Conservation (phyloP, 1,140 invertebrate species). For the Holcopasites calliopsidis region DNA sequence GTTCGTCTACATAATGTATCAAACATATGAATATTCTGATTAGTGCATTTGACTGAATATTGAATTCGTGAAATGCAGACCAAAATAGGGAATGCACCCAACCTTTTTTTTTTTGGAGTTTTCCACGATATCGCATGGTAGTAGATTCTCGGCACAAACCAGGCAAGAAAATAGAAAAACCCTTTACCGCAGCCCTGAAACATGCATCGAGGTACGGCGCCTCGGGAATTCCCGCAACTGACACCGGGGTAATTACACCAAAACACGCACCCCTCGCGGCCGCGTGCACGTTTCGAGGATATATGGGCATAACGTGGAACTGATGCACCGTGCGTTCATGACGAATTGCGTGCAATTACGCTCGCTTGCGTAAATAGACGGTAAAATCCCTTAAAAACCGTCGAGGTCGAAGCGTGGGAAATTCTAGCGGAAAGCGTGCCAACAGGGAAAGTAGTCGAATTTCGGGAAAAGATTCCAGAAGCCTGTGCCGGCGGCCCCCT, state of each 20-base stretch:
- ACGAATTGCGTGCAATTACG: constrained; percentile 36
- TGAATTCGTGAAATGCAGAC: no score
- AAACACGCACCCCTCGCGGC: background rate
- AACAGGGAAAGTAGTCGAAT: background rate
- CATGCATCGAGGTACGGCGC: background rate
- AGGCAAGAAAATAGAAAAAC: no score
- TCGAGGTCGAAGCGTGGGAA: background rate
- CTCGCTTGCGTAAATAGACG: constrained; percentile 27
- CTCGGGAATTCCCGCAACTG: background rate
- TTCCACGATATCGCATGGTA: no score
- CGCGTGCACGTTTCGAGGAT: background rate
- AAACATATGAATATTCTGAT: no score
- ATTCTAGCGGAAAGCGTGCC: no score
- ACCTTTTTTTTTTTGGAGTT: no score
- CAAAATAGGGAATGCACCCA: no score
- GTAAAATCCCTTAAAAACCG: constrained; percentile 11
- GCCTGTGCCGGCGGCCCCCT: no score
- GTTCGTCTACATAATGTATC: no score
- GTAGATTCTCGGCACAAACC: no score
- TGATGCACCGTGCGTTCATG: constrained; percentile 32
- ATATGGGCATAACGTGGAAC: constrained; percentile 35
- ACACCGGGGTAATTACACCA: constrained; percentile 15
- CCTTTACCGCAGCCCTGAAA: background rate
- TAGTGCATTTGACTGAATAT: no score
- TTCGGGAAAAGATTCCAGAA: no score